Conservation (phyloP, 2,113 vertebrate species). For the Panurus biarmicus region DNA sequence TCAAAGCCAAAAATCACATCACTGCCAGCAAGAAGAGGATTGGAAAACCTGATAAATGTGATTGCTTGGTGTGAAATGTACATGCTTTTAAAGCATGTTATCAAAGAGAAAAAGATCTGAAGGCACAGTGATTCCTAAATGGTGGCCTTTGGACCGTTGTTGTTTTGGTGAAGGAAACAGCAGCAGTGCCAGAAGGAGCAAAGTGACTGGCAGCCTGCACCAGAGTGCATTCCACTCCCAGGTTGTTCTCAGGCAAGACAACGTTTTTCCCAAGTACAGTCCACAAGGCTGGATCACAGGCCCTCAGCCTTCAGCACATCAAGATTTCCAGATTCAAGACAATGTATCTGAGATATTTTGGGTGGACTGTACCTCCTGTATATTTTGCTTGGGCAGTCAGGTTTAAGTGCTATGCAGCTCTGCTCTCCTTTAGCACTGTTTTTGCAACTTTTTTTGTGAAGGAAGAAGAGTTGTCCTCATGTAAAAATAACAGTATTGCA, state of each 20-base stretch:
- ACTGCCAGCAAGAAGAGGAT: not conserved
- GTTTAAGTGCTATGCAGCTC: slow-evolving; percentile 34
- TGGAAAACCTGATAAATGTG: not conserved
- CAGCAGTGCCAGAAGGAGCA: not conserved
- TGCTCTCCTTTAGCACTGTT: slow-evolving; percentile 20
- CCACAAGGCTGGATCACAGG: not conserved
- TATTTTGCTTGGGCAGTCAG: not conserved
- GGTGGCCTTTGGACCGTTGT: not conserved
- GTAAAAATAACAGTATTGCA: slow-evolving; percentile 39
- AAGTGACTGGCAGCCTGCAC: not conserved
- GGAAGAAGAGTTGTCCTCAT: slow-evolving; percentile 49
- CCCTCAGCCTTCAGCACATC: not conserved
- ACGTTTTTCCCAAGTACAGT: not conserved
- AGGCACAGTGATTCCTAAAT: not conserved
- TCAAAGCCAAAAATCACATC: not conserved
- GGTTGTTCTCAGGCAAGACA: not conserved
- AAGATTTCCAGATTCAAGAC: not conserved
- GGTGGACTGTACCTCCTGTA: not conserved
- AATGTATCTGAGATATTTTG: not conserved
- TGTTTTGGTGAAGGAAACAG: not conserved
- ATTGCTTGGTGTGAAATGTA: not conserved
- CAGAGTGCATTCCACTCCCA: not conserved
- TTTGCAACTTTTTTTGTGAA: slow-evolving; percentile 48
- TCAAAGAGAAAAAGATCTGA: not conserved
- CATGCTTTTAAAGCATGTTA: not conserved